phyloP scores from a whole-genome alignment of 2,888 invertebrate species.

The Epiblema foenella region DNA sequence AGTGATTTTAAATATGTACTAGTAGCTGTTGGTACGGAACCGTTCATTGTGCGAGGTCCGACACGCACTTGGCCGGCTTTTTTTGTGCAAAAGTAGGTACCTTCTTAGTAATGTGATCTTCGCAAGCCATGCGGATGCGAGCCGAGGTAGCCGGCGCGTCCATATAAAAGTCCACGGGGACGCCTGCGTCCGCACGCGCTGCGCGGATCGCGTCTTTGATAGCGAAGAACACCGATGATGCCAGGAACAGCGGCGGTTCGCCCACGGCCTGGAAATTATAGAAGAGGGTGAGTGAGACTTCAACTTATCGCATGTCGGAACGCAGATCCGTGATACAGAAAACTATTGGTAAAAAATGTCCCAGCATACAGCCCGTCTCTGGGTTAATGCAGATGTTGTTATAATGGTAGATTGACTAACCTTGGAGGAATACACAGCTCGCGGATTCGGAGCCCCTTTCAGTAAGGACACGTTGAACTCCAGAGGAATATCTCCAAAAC shows the following conservation, averaged over 20 bases:
- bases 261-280: slow-evolving; percentile 91
- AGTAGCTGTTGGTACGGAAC: no score
- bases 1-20: no score
- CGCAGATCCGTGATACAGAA: no score
- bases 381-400: no score
- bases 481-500: slow-evolving; percentile 95
- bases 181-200: slow-evolving; percentile 89
- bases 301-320: no score
- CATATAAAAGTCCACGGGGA: slow-evolving; percentile 85
- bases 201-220: slow-evolving; percentile 94
- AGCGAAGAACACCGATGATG: slow-evolving; percentile 95
- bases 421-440: slow-evolving; percentile 98
- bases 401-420: slow-evolving; percentile 76
- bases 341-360: no score
- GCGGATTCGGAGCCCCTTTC: slow-evolving; percentile 94
- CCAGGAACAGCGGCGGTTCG: slow-evolving; percentile 97
- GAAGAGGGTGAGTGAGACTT: background rate
- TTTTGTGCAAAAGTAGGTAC: slow-evolving; percentile 77
- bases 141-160: slow-evolving; percentile 96
- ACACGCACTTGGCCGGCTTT: no score
- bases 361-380: no score
- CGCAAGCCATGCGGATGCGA: slow-evolving; percentile 94
- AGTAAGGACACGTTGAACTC: slow-evolving; percentile 97
- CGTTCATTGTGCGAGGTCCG: no score
- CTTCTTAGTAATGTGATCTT: slow-evolving; percentile 91